Evolutionary conservation across 2,113 vertebrate species (phyloP), one percentile per base, ranked within the genome.

Genomic region (Ciconia maguari): DNA sequence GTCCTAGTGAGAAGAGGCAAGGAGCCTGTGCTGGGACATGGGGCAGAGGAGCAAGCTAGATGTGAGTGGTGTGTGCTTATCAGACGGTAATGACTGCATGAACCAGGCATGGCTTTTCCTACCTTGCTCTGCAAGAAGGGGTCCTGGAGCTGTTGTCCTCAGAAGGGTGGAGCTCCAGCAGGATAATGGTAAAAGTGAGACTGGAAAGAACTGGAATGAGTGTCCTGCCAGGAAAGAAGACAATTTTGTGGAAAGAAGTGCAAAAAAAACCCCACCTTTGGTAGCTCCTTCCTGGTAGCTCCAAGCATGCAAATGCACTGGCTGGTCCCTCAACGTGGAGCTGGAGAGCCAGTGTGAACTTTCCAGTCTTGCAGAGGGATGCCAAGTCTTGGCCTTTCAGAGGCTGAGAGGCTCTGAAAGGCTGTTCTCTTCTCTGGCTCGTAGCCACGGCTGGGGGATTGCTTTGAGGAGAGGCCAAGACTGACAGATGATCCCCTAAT

Each of bases 401-500:
- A 81, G n/a, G n/a, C n/a, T n/a, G n/a, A n/a, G n/a, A n/a, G n/a
- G n/a, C n/a, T n/a, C n/a, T n/a, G n/a, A n/a, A n/a, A n/a, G n/a
- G 89, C 80, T 64, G 51, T n/a, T 57, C 49, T 76, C 44, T 70
- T 55, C 78, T 75, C 84, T 93, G 94, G 93, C 90, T 94, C 0
- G 0, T 20, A 66, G 21, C 92, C 2, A 3, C 11, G 27, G 42
- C 62, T 78, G 46, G 52, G 32, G 83, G 44, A 92, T 92, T 87
- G 87, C 70, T 89, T 77, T 2, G 9, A 93, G 89, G 4, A 69
- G 87, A 80, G 82, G 90, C 94, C 93, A 80, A 77, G 93, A 62
- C 94, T 96, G 96, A 90, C 93, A 87, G 92, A 82, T 70, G 93
- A 97, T 97, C 93, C 94, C 86, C n/a, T 85, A 90, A 97, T 94